Base-by-base conservation (phyloP, 2,113 vertebrate species). In the Microcebus murinus region DNA sequence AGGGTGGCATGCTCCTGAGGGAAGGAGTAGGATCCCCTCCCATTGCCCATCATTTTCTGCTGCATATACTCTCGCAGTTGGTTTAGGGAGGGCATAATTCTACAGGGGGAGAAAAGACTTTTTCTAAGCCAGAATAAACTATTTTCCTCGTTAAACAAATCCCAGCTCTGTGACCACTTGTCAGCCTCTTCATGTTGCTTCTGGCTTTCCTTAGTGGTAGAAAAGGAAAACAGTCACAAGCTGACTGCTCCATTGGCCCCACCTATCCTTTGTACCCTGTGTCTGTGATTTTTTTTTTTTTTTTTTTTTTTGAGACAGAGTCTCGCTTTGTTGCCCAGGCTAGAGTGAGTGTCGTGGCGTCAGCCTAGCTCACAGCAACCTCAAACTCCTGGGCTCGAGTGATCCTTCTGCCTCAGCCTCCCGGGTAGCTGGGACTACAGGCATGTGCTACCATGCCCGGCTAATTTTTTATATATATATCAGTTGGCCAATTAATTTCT, bases 71-170 rank as follows among this genome's bases (percentile, higher is more conserved):
- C 93, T 86, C 48, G 92, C 45, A 91, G 42, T 68, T 68, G 67
- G 61, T 91, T 91, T 91, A 48, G 61, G 67, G 80, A 95, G 18
- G 67, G 65, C 29, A 65, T 71, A 59, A 74, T 96, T 97, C 65
- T 87, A 76, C 11, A 80, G 50, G 12, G 52, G 31, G 27, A 6
- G 57, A 48, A 21, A 63, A 3, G n/a, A 31, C 34, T 76, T 80
- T 93, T 93, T 79, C 42, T 94, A 9, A 95, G 52, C 36, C 45
- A 94, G 50, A 96, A 88, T 67, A 91, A 96, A 87, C 7, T 65
- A 50, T 91, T 91, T 94, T 95, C 52, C 52, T 95, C 34, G 80
- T 48, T 48, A 91, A 94, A 94, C 70, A 89, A 79, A 89, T 93
- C 36, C 48, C 17, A 90, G 52, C 39, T 94, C 36, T 92, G 59